These are phyloP conservation scores for Bombus balteatus DNA, from an alignment of 1,140 invertebrate genomes.

Conservation along the genomic window DNA sequence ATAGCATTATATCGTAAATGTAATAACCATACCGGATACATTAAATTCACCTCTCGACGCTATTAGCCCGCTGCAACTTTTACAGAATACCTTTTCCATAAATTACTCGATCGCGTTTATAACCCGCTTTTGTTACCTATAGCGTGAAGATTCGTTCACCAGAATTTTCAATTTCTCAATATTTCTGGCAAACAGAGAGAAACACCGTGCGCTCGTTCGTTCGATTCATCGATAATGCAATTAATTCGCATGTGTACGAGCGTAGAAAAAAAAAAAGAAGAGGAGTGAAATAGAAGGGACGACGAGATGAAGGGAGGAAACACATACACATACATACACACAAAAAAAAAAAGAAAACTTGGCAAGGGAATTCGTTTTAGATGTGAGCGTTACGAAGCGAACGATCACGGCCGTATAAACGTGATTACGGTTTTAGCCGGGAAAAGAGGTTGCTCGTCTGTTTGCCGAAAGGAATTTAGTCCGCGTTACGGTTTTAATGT, in stretches of 20 bases:
- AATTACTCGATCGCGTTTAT: neutral
- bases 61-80: neutral
- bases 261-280: neutral
- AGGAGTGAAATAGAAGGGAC: neutral
- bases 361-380: constrained; percentile 35
- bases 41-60: neutral
- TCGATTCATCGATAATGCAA: constrained; percentile 25
- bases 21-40: neutral
- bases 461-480: constrained; percentile 30
- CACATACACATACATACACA: neutral
- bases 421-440: constrained; percentile 35
- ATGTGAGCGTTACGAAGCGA: constrained; percentile 17
- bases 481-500: constrained; percentile 25
- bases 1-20: neutral
- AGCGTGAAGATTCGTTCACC: neutral
- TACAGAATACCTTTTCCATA: neutral
- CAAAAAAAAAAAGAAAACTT: neutral
- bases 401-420: constrained; percentile 32
- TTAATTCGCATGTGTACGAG: constrained; percentile 10
- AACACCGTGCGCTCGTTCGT: neutral
- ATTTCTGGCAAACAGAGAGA: neutral
- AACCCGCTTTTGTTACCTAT: neutral
- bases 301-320: neutral
- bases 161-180: constrained; percentile 8
- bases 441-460: constrained; percentile 27